phyloP scores from a whole-genome alignment of 2,888 invertebrate genomes.

The Ormyrus pomaceus region DNA sequence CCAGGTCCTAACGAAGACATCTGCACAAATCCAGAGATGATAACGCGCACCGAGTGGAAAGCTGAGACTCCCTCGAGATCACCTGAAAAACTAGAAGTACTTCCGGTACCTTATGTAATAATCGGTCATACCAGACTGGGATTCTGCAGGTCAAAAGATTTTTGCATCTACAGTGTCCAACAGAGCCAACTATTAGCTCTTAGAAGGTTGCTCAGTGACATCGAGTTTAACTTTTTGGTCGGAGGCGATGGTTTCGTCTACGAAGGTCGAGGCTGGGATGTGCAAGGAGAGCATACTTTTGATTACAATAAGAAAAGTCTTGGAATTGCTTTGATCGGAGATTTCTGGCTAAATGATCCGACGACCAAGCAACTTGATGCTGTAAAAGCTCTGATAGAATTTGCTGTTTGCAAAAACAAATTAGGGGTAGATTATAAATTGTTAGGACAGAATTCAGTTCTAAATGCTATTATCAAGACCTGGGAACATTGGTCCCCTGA shows the following conservation, averaged over 20 bases:
- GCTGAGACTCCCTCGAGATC: no score
- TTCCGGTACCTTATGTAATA: not conserved
- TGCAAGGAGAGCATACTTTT: constrained; percentile 83
- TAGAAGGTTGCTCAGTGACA: constrained; percentile 75
- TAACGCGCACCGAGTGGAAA: no score
- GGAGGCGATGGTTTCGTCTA: constrained; percentile 88
- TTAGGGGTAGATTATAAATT: constrained; percentile 81
- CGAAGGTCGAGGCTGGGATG: constrained; percentile 85
- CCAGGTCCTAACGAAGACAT: no score
- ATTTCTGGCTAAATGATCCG: constrained; percentile 77
- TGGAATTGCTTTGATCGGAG: constrained; percentile 85
- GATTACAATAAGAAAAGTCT: constrained; percentile 82
- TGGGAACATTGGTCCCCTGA: constrained; percentile 81
- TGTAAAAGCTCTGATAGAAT: constrained; percentile 79
- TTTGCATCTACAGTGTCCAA: not conserved
- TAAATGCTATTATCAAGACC: constrained; percentile 80
- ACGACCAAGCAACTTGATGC: constrained; percentile 77
- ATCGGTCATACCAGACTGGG: constrained; percentile 4
- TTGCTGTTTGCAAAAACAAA: constrained; percentile 80
- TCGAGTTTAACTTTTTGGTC: constrained; percentile 86
- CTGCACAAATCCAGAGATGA: no score
- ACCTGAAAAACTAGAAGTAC: no score
- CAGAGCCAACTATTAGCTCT: not conserved
- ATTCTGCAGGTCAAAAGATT: not conserved
- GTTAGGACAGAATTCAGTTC: constrained; percentile 83